phyloP scores from a whole-genome alignment of 1,140 invertebrate species.

The Pseudomyrmex concolor region DNA sequence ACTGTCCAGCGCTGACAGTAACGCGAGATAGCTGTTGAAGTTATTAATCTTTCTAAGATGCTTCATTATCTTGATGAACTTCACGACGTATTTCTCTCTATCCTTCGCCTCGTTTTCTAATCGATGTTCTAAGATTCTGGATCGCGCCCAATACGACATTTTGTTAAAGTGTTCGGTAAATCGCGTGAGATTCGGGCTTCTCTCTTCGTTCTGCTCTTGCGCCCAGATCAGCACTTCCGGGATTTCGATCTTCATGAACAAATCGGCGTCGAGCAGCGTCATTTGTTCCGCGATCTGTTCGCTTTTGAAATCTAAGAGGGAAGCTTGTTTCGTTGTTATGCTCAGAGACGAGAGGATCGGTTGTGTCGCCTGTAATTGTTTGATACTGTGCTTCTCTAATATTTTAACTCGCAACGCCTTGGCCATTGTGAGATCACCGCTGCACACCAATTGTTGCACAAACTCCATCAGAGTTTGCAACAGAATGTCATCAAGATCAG shows the following conservation, averaged over 20 bases:
- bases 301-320: slow-evolving; percentile 96
- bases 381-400: slow-evolving; percentile 93
- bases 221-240: slow-evolving; percentile 99
- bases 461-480: slow-evolving; percentile 94
- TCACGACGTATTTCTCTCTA: slow-evolving; percentile 97
- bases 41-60: slow-evolving; percentile 98
- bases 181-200: slow-evolving; percentile 97
- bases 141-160: slow-evolving; percentile 97
- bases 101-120: slow-evolving; percentile 94
- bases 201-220: slow-evolving; percentile 98
- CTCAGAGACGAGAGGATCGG: slow-evolving; percentile 84
- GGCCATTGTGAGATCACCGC: slow-evolving; percentile 94
- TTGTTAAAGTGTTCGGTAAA: slow-evolving; percentile 99
- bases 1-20: slow-evolving; percentile 98
- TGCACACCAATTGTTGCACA: slow-evolving; percentile 94
- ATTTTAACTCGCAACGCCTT: slow-evolving; percentile 95
- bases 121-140: slow-evolving; percentile 87
- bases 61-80: slow-evolving; percentile 99
- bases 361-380: slow-evolving; percentile 86
- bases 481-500: slow-evolving; percentile 91
- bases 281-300: slow-evolving; percentile 98
- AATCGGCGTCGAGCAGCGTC: slow-evolving; percentile 97
- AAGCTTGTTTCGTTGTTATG: slow-evolving; percentile 87
- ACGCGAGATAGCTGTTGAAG: slow-evolving; percentile 98
- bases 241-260: slow-evolving; percentile 98